phyloP scores from a whole-genome alignment of 2,888 invertebrate species.

The Bruchidius siliquastri region DNA sequence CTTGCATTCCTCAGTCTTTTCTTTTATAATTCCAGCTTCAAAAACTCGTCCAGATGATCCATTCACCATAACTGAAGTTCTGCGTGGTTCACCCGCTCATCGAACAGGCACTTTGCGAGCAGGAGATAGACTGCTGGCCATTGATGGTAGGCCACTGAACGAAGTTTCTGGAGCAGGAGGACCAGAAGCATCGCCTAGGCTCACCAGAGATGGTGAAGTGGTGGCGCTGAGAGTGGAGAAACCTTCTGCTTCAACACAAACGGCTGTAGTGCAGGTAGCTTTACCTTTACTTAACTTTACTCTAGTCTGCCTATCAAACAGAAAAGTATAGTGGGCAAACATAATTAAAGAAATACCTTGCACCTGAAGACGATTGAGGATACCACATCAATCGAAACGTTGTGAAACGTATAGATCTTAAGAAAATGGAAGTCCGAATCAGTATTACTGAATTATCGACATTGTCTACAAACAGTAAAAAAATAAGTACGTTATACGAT shows the following conservation, averaged over 20 bases:
- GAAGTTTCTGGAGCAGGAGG: conserved; percentile 49
- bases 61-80: conserved; percentile 82
- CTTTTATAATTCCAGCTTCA: conserved; percentile 35
- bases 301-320: no score
- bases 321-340: no score
- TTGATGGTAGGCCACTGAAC: conserved; percentile 78
- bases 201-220: neutral
- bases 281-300: no score
- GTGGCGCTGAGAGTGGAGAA: neutral
- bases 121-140: conserved; percentile 82
- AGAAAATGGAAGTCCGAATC: no score
- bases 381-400: no score
- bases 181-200: neutral
- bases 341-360: no score
- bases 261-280: neutral
- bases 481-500: no score
- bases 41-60: conserved; percentile 62
- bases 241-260: neutral
- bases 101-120: conserved; percentile 80
- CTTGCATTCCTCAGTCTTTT: no score
- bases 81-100: conserved; percentile 81
- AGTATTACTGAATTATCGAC: no score
- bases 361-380: no score
- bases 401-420: no score
- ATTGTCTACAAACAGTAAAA: no score